Base-by-base conservation (phyloP, 1,140 invertebrate genomes). In the Sipha flava region DNA sequence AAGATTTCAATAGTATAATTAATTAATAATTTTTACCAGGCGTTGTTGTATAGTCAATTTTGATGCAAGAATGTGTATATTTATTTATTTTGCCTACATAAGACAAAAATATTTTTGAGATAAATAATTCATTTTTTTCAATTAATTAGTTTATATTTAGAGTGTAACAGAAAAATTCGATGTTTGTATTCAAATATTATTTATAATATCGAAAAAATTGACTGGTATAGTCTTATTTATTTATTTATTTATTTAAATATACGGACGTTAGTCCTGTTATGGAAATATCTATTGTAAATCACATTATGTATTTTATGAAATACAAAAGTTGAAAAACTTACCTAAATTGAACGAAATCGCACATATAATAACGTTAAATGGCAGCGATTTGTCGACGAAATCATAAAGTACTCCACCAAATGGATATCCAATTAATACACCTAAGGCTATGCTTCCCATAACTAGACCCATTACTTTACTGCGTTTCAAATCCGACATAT, bases 361-460 rank as follows among this genome's bases (percentile, higher is more conserved):
- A 6, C 86, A 84, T 0, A 90, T 88, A 18, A 94, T 89, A 2
- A 92, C 84, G 2, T 92, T 82, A 83, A 94, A 94, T 0, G 93
- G 93, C 0, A 91, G 88, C 52, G 88, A 87, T 86, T 93, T 93
- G 37, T 91, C 91, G 62, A 91, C 87, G 73, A 93, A 87, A 82
- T 93, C 90, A 84, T 94, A 94, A 2, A 91, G 87, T 43, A 93
- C 87, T 1, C 92, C 90, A 18, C 93, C 93, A 80, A 93, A 88
- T 0, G 93, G 93, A 85, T 94, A 94, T 0, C 93, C 93, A 1
- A 92, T 84, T 6, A 94, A 85, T 3, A 95, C 92, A 1, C 93
- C 93, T 9, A 93, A 83, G 0, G 93, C 93, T 45, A 92, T 91
- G 66, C 91, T 92, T n/a, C 93, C 92, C 82, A 94, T 88, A 16